A percentile compares a stretch with the other conserved stretches of the same genome.
These are phyloP conservation scores for Dimorphilus gyrociliatus DNA, from an alignment of 2,888 invertebrate species.

Conservation along the genomic window DNA sequence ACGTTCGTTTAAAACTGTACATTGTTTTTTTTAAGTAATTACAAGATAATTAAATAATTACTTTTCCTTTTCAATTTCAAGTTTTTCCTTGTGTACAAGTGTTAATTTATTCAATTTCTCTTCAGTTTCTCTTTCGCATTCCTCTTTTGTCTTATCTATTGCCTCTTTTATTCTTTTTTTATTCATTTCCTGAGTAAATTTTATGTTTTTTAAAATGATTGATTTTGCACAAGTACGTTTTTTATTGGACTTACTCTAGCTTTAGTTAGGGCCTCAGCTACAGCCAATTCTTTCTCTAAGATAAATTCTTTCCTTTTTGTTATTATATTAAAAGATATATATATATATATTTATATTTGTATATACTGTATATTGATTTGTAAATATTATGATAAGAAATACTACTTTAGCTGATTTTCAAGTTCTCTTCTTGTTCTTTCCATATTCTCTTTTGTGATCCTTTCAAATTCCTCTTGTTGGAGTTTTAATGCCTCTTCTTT, in stretches of 20 bases:
- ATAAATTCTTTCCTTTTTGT: constrained; percentile 19
- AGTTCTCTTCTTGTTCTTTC: constrained; percentile 19
- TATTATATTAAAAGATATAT: too few species aligned
- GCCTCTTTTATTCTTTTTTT: constrained; percentile 17
- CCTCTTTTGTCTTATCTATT: constrained; percentile 17
- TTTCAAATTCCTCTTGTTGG: constrained; percentile 23
- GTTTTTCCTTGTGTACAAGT: constrained; percentile 17
- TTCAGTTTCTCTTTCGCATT: constrained; percentile 20
- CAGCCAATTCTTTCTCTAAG: constrained; percentile 19
- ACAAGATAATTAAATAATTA: constrained; percentile 6
- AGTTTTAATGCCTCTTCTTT: constrained; percentile 19
- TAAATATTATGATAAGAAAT: too few species aligned
- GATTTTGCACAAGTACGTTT: too few species aligned
- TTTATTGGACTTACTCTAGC: constrained; percentile 22
- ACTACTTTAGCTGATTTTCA: constrained; percentile 14
- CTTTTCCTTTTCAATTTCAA: constrained; percentile 17
- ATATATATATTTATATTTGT: too few species aligned
- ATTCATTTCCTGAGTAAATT: constrained; percentile 22
- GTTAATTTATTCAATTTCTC: constrained; percentile 19
- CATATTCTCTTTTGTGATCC: constrained; percentile 19
- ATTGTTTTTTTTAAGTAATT: too few species aligned
- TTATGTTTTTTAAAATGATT: too few species aligned
- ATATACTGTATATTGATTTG: too few species aligned
- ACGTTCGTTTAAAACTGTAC: too few species aligned
- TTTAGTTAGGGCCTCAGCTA: constrained; percentile 19